Evolutionary conservation across 1,140 invertebrate genomes (phyloP).

Genomic region (Schlechtendalia chinensis): DNA sequence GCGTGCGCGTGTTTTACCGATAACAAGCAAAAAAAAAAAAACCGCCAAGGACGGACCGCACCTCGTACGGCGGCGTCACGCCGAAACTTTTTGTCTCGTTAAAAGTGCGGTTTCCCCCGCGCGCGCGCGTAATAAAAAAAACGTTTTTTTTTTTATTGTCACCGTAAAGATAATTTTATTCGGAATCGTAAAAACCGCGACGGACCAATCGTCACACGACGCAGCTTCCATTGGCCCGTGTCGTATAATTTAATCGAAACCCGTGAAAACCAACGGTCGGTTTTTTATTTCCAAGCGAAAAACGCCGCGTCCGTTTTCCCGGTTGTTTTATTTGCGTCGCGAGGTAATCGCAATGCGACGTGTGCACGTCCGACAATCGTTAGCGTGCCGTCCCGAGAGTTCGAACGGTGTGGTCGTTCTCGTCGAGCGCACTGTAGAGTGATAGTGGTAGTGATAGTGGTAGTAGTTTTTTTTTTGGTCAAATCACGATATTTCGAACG

Average conservation of each 20-base stretch:
- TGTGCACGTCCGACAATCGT: no score
- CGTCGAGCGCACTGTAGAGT: no score
- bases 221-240: conserved; percentile 44
- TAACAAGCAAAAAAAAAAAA: no score
- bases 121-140: not conserved
- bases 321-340: not conserved
- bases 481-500: not conserved
- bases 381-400: no score
- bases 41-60: conserved; percentile 19
- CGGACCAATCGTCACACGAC: conserved; percentile 31
- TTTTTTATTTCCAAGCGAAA: not conserved
- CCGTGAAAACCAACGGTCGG: conserved; percentile 12
- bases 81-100: conserved; percentile 45
- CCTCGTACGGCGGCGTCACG: not conserved
- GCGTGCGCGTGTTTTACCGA: no score
- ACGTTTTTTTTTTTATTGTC: conserved; percentile 28
- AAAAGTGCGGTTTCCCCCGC: conserved; percentile 35
- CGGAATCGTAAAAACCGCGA: conserved; percentile 32
- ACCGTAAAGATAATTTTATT: conserved; percentile 48
- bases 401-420: no score
- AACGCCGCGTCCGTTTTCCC: not conserved
- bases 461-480: no score
- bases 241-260: conserved; percentile 39
- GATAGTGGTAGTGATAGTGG: no score
- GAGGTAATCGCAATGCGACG: no score